Base-by-base conservation (phyloP, 2,888 invertebrate genomes). In the Caenorhabditis drosophilae region DNA sequence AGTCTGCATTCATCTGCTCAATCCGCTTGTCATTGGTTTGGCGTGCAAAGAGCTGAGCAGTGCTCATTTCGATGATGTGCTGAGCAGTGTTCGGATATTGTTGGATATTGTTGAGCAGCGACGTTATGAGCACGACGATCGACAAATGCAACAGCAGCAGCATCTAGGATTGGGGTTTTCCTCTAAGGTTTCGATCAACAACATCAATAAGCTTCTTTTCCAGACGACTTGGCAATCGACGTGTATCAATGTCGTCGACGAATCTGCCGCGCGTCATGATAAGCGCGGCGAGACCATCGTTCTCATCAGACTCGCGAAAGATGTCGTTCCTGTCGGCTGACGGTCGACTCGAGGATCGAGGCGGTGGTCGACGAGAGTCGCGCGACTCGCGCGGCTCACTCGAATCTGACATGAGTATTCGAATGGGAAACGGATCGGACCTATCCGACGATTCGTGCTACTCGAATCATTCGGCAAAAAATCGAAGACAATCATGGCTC, bases 281-380 rank as follows among this genome's bases (percentile, higher is more conserved):
- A 50, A 80, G 80, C 36, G 81, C 81, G 16, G 82, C 81, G 2
- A 55, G 81, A 38, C 81, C 81, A 0, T 80, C 78, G 11, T 75
- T 81, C 56, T 71, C 76, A 18, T 75, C 74, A 15, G 81, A 81
- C 27, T 73, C 73, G 4, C 31, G 63, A 22, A 81, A 81, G 52
- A 81, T 82, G 81, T 82, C 82, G 23, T 81, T 81, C 55, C 70
- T 81, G 23, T 79, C 79, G 1, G 81, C 81, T 0, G 81, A 82
- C 48, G 81, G 81, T n/a, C 67, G 81, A 12, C 53, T 81, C n/a
- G 81, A 81, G 48, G 81, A 81, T 52, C 63, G 73, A 20, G 57
- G 81, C 4, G 57, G 81, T 4, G 54, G 67, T 23, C 46, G 81
- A 6, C 49, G 81, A 12, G 78, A 80, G 58, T 77, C 76, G 16